These are phyloP conservation scores for Malacosoma neustria DNA, from an alignment of 2,888 invertebrate genomes.

Conservation along the genomic window DNA sequence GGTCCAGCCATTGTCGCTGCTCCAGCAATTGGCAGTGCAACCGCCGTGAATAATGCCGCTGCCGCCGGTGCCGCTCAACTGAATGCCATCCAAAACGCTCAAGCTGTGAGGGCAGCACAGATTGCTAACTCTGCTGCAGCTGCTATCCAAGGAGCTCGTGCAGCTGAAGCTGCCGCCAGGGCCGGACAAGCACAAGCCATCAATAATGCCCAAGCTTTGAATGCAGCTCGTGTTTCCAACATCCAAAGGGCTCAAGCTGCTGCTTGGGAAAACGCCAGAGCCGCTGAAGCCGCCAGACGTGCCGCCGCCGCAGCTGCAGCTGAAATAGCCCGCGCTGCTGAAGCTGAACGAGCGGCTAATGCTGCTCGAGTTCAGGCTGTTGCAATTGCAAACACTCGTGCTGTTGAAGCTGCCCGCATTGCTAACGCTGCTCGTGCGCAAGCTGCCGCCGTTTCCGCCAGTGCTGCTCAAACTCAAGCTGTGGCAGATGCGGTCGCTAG, in stretches of 20 bases:
- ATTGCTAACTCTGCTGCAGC: conserved; percentile 60
- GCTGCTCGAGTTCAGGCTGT: conserved; percentile 60
- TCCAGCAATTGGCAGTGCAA: conserved; percentile 32
- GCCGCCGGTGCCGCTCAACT: conserved; percentile 60
- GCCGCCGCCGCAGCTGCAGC: conserved; percentile 41
- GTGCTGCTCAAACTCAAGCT: conserved; percentile 52
- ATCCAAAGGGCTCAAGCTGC: conserved; percentile 63
- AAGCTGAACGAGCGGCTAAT: conserved; percentile 51
- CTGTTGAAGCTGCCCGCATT: conserved; percentile 58
- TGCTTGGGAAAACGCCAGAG: conserved; percentile 57
- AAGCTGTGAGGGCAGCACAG: conserved; percentile 56
- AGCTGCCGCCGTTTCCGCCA: conserved; percentile 44
- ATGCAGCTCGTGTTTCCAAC: conserved; percentile 57
- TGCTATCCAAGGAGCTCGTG: conserved; percentile 60
- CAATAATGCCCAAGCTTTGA: conserved; percentile 57
- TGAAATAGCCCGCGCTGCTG: conserved; percentile 42
- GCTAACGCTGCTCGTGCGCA: conserved; percentile 40
- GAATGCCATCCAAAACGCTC: conserved; percentile 63
- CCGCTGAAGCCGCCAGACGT: conserved; percentile 55
- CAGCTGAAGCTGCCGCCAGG: conserved; percentile 54
- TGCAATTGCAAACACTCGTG: conserved; percentile 57
- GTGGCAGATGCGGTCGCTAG: conserved; percentile 50
- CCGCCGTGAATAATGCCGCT: conserved; percentile 53
- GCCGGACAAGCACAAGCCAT: conserved; percentile 57
- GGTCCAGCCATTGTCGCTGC: conserved; percentile 20